Conservation (phyloP, 2,888 invertebrate species). For the Onthophagus sagittarius region DNA sequence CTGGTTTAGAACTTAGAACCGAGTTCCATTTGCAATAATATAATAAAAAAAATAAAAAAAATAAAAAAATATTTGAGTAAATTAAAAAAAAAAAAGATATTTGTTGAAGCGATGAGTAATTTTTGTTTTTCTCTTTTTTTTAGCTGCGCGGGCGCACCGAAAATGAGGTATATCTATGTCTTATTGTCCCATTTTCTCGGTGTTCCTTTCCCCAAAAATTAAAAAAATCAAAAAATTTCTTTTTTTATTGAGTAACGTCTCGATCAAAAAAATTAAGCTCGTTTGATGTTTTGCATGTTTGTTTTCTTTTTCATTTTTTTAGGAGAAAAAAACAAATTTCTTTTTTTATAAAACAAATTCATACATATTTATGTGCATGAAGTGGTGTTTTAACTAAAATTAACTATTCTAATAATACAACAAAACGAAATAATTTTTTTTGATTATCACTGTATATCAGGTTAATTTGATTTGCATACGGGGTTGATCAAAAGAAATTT, state of each 20-base stretch:
- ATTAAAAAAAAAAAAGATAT: background rate
- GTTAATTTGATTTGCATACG: too few species aligned
- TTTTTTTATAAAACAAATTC: too few species aligned
- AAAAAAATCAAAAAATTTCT: background rate
- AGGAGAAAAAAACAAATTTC: too few species aligned
- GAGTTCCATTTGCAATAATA: background rate
- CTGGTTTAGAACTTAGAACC: background rate
- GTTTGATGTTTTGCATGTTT: background rate
- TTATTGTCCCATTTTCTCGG: constrained; percentile 4
- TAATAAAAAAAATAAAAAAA: background rate
- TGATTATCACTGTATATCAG: too few species aligned
- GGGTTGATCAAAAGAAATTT: too few species aligned
- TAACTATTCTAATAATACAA: too few species aligned
- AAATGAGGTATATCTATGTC: constrained; percentile 9
- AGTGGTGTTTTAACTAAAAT: background rate
- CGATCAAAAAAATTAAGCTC: background rate
- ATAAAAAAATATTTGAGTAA: too few species aligned
- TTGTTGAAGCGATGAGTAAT: constrained; percentile 1
- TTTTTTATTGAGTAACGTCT: background rate
- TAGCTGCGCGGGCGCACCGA: constrained; percentile 5
- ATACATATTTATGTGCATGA: too few species aligned
- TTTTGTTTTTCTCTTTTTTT: constrained; percentile 11
- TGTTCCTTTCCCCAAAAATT: background rate
- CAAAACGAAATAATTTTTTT: too few species aligned
- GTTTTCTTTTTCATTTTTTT: background rate